Evolutionary conservation across 2,113 vertebrate species (phyloP).

Genomic region (Cariama cristata): DNA sequence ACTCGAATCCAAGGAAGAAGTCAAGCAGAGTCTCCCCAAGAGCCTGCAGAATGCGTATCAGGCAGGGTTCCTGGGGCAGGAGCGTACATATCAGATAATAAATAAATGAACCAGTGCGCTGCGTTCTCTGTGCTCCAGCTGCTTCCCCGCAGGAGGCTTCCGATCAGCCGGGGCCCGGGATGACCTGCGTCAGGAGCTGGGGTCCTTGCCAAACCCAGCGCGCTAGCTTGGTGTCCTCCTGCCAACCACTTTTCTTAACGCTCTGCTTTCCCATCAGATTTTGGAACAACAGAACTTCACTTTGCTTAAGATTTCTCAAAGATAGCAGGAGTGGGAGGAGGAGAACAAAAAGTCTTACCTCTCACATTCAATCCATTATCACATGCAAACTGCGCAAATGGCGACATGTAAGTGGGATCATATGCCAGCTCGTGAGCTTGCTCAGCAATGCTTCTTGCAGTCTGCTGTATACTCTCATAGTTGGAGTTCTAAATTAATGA

Average conservation of each 20-base stretch:
- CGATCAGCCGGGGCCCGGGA: background rate
- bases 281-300: background rate
- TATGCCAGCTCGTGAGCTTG: slow-evolving; percentile 97
- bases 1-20: background rate
- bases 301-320: background rate
- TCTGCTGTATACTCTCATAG: slow-evolving; percentile 97
- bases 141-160: background rate
- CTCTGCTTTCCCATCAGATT: background rate
- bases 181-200: background rate
- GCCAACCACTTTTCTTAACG: background rate
- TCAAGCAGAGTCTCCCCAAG: background rate
- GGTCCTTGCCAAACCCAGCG: background rate
- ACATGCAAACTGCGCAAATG: slow-evolving; percentile 98
- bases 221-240: background rate
- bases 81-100: background rate
- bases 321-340: background rate
- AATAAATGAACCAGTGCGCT: rapidly evolving
- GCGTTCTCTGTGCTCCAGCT: background rate
- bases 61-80: background rate
- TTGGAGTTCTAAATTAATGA: slow-evolving; percentile 85
- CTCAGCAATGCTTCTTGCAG: slow-evolving; percentile 95
- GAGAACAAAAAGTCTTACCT: slow-evolving; percentile 80
- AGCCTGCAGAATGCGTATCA: background rate
- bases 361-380: slow-evolving; percentile 98
- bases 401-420: slow-evolving; percentile 99